Percentiles rank a stretch among this genome's conserved stretches.
Evolutionary conservation across 2,113 vertebrate species (phyloP).

Genomic region (human (Homo sapiens)): DNA sequence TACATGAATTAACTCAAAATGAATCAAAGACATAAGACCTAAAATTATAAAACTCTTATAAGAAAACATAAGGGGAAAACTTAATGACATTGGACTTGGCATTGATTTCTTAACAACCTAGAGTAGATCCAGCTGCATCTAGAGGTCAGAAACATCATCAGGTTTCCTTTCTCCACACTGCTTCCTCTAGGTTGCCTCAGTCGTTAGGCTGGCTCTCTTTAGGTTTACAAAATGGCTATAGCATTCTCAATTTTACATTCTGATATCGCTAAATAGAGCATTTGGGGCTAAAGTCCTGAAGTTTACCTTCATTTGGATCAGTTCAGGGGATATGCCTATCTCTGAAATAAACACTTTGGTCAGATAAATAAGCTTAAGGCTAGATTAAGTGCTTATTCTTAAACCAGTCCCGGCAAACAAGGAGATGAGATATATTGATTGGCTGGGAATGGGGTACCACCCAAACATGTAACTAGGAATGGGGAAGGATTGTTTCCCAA

Average conservation of each 20-base stretch:
- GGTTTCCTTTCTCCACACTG: background rate
- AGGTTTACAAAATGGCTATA: background rate
- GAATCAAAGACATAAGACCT: background rate
- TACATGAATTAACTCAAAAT: background rate
- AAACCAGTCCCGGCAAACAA: background rate
- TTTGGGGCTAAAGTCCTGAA: background rate
- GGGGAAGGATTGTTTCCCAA: background rate
- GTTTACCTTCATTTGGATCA: background rate
- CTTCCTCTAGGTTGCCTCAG: background rate
- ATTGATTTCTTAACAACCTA: background rate
- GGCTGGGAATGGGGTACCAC: background rate
- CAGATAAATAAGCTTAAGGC: background rate
- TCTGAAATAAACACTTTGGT: background rate
- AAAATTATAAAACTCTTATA: background rate
- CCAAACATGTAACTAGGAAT: background rate
- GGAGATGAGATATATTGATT: background rate
- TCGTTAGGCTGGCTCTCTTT: background rate
- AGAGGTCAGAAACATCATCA: background rate
- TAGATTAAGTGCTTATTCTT: constrained; percentile 21
- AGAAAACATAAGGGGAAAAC: background rate
- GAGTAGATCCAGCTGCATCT: background rate
- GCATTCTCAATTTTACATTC: background rate
- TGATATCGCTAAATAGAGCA: background rate
- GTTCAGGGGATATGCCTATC: background rate
- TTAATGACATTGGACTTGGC: background rate